Conservation (phyloP, 2,888 invertebrate genomes). For the Hirudinaria manillensis region DNA sequence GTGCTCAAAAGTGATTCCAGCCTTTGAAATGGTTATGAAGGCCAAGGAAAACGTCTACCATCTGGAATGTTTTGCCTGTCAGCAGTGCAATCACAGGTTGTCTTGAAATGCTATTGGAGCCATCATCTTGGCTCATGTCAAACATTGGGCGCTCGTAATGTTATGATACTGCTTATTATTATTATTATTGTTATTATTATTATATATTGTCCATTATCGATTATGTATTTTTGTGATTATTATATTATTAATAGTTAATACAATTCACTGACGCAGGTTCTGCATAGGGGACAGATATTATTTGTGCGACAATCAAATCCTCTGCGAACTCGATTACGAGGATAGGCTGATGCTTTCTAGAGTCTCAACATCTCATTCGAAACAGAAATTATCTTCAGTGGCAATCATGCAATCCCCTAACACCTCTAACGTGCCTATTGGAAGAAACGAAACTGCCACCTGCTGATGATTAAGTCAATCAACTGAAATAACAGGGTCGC, state of each 20-base stretch:
- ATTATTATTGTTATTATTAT: background rate
- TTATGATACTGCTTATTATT: background rate
- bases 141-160: too few species aligned
- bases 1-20: conserved; percentile 84
- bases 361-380: conserved; percentile 9
- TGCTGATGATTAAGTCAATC: conserved; percentile 9
- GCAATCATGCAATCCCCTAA: background rate
- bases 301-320: conserved; percentile 84
- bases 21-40: conserved; percentile 92
- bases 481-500: background rate
- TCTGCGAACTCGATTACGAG: conserved; percentile 89
- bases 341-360: conserved; percentile 71
- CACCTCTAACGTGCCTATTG: conserved; percentile 19
- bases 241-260: background rate
- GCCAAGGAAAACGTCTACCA: conserved; percentile 86
- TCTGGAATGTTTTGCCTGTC: conserved; percentile 87
- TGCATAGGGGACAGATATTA: conserved; percentile 90
- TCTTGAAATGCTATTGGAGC: conserved; percentile 41
- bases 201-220: background rate
- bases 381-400: conserved; percentile 13
- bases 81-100: conserved; percentile 86
- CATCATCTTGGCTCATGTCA: too few species aligned
- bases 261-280: conserved; percentile 63
- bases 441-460: conserved; percentile 23
- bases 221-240: background rate